These are phyloP conservation scores for Nyctalus aviator DNA, from an alignment of 2,797 vertebrate genomes.

Conservation along the genomic window DNA sequence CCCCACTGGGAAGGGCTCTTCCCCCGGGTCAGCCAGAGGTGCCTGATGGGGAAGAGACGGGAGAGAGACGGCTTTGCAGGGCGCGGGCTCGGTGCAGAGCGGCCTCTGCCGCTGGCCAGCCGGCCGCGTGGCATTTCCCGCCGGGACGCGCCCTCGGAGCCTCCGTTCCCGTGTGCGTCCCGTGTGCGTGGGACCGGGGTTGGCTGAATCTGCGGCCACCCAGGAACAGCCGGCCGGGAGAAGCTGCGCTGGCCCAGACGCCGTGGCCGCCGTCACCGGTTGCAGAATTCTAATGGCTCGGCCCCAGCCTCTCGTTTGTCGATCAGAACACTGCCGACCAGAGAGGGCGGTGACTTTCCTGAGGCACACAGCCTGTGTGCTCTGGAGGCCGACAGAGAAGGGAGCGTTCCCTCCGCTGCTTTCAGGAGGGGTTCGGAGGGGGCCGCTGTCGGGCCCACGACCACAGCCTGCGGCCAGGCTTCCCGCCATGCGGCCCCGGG, in stretches of 20 bases:
- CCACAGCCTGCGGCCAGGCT: background rate
- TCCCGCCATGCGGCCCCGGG: too few relatives aligned
- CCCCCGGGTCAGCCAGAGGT: background rate
- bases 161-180: background rate
- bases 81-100: background rate
- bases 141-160: background rate
- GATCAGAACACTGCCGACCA: background rate
- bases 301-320: background rate
- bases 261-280: fast-evolving
- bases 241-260: background rate
- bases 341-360: background rate
- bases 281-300: fast-evolving
- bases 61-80: background rate
- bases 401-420: too few relatives aligned
- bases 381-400: too few relatives aligned
- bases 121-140: background rate
- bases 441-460: fast-evolving
- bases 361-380: too few relatives aligned
- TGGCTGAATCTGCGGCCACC: fast-evolving
- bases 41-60: too few relatives aligned
- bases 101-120: background rate
- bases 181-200: background rate
- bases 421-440: too few relatives aligned
- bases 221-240: too few relatives aligned
- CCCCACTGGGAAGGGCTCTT: background rate